These are phyloP conservation scores for Agraylea sexmaculata DNA, from an alignment of 1,140 invertebrate species.

Conservation along the genomic window DNA sequence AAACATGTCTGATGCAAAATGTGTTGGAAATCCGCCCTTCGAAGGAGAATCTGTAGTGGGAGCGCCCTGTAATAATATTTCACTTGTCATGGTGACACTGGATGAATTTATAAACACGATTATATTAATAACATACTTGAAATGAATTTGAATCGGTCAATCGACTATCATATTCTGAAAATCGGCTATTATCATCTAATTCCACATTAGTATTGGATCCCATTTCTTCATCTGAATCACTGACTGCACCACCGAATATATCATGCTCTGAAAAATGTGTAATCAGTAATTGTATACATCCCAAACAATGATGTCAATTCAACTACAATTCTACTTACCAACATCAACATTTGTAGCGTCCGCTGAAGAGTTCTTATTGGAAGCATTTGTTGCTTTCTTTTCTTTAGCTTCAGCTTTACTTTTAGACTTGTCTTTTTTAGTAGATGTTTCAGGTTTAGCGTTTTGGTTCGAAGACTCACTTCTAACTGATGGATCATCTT, in stretches of 20 bases:
- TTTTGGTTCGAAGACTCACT: slow-evolving; percentile 24
- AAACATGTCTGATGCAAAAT: slow-evolving; percentile 21
- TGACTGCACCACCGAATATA: slow-evolving; percentile 79
- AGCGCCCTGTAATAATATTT: slow-evolving; percentile 17
- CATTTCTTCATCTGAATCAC: slow-evolving; percentile 70
- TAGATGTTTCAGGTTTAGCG: slow-evolving; percentile 18
- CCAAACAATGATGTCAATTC: no score
- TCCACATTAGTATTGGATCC: slow-evolving; percentile 61
- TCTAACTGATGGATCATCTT: slow-evolving; percentile 49
- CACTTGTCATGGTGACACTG: slow-evolving; percentile 13
- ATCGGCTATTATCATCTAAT: slow-evolving; percentile 63
- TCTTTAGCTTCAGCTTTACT: slow-evolving; percentile 26
- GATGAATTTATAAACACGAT: slow-evolving; percentile 3
- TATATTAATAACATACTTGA: slow-evolving; percentile 31
- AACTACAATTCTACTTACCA: slow-evolving; percentile 27
- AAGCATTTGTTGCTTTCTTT: slow-evolving; percentile 29
- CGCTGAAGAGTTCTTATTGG: slow-evolving; percentile 7
- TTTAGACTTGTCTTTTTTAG: slow-evolving; percentile 30
- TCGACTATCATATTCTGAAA: slow-evolving; percentile 62
- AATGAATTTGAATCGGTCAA: slow-evolving; percentile 63
- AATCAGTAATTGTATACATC: slow-evolving; percentile 1
- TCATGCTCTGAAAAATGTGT: slow-evolving; percentile 54
- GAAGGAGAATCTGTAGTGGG: slow-evolving; percentile 10
- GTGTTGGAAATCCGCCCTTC: slow-evolving; percentile 15
- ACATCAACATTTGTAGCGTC: slow-evolving; percentile 33